Evolutionary conservation across 2,888 invertebrate species (phyloP), one percentile per base, ranked within the genome.

Genomic region (Philhelius pedissequus): DNA sequence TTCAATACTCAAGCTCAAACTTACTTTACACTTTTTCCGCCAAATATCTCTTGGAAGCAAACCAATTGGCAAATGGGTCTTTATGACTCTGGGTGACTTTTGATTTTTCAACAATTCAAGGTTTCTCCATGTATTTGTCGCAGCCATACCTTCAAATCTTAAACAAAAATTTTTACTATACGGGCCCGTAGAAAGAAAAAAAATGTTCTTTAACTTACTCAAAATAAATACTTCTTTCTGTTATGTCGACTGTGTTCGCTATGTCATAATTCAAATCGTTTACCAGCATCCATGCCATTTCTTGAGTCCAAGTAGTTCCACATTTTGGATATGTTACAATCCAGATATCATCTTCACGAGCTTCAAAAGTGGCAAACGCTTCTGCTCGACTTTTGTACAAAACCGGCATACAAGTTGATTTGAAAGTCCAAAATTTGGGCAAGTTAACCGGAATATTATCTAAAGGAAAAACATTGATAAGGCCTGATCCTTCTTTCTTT

Each of bases 221-320:
- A 27, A 87, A 73, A 50, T 78, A 86, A 30, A 80, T 76, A 27
- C 80, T 83, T 64, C 86, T 64, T 45, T 56, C 6, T 30, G 43
- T 68, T 9, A 83, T 22, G 4, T 64, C 64, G 3, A 58, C 7
- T 35, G 40, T 52, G 11, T 40, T 35, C 6, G 82, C 80, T 35
- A 25, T 52, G 4, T 62, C 62, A 50, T 69, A 86, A 60, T 87
- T 71, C 11, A 78, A 58, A 54, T 81, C 45, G 35, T 86, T 81
- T 20, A 64, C 52, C 1, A 87, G 15, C 50, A 86, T 56, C 82
- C 84, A 86, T 11, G 73, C 18, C 86, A 87, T 83, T 74, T 86
- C 86, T 45, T 86, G 86, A 4, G 68, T 74, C 87, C 87, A 87
- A 32, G 87, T 87, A 6, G 87, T 86, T 43, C 87, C 87, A 56